These are phyloP conservation scores for Theristicus caerulescens DNA, from an alignment of 2,113 vertebrate species.

Conservation along the genomic window DNA sequence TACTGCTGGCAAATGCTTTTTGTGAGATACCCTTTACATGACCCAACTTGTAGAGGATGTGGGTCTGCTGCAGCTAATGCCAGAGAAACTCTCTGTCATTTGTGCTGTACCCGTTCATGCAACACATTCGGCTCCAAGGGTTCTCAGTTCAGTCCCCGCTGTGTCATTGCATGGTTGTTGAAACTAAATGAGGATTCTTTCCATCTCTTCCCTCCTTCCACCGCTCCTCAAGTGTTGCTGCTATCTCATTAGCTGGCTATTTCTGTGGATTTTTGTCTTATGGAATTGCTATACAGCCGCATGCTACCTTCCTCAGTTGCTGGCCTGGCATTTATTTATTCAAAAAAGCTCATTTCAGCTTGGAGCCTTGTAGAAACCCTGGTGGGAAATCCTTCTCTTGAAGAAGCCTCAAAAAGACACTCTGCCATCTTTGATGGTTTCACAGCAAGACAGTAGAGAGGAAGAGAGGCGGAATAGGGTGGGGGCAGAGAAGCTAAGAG, in stretches of 20 bases:
- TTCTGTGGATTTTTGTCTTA: not conserved
- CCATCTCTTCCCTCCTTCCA: not conserved
- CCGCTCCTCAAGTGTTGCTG: not conserved
- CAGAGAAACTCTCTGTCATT: not conserved
- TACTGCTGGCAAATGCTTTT: slow-evolving; percentile 5
- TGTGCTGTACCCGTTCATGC: not conserved
- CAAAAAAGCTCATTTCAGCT: not conserved
- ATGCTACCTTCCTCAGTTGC: not conserved
- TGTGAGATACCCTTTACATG: not conserved
- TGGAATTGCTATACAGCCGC: not conserved
- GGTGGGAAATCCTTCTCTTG: not conserved
- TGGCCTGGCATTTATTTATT: not conserved
- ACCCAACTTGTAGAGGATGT: not conserved
- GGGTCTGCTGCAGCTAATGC: not conserved
- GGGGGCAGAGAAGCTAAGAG: not conserved
- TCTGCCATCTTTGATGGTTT: not conserved
- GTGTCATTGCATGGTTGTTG: not conserved
- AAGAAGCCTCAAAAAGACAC: not conserved
- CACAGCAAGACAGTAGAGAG: not conserved
- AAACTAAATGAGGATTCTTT: slow-evolving; percentile 7
- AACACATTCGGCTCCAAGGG: not conserved
- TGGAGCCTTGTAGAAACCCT: not conserved
- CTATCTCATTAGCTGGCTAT: not conserved
- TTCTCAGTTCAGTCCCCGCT: not conserved
- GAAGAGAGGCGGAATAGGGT: not conserved